A percentile compares a stretch with the other conserved stretches of the same genome.
Evolutionary conservation across 1,140 invertebrate genomes (phyloP).

Genomic region (Bombus turneri): DNA sequence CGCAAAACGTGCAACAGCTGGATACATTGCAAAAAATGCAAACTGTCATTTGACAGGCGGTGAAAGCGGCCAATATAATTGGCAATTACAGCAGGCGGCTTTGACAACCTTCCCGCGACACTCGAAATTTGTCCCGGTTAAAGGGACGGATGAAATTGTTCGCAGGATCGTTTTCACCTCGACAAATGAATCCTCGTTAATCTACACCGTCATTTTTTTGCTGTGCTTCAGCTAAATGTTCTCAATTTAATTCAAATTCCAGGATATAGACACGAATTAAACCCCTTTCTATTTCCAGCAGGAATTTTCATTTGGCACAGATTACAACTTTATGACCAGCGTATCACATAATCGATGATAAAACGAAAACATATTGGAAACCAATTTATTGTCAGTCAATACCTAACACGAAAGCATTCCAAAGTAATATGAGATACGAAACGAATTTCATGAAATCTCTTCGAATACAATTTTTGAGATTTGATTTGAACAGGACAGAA

Average conservation of each 20-base stretch:
- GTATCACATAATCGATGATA: background rate
- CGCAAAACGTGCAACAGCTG: background rate
- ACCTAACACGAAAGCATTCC: background rate
- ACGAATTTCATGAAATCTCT: background rate
- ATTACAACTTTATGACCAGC: background rate
- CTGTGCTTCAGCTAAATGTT: constrained; percentile 6
- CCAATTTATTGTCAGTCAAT: background rate
- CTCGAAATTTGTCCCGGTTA: constrained; percentile 53
- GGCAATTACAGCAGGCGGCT: constrained; percentile 68
- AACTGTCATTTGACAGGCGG: constrained; percentile 43
- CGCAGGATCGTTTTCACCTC: constrained; percentile 30
- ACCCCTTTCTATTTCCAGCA: background rate
- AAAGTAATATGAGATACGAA: background rate
- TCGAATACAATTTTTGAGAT: background rate
- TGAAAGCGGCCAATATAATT: constrained; percentile 58
- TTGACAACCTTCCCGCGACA: constrained; percentile 53
- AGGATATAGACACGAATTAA: background rate
- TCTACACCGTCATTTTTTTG: constrained; percentile 35
- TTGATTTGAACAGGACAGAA: no score
- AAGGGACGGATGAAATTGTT: constrained; percentile 54
- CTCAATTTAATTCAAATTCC: constrained; percentile 40
- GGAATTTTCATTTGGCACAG: constrained; percentile 31
- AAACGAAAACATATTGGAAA: constrained; percentile 1
- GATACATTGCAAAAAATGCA: constrained; percentile 35
- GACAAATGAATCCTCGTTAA: constrained; percentile 61